Percentiles rank a stretch among this genome's conserved stretches.
Evolutionary conservation across 1,140 invertebrate genomes (phyloP).

Genomic region (Micrasema minimum): DNA sequence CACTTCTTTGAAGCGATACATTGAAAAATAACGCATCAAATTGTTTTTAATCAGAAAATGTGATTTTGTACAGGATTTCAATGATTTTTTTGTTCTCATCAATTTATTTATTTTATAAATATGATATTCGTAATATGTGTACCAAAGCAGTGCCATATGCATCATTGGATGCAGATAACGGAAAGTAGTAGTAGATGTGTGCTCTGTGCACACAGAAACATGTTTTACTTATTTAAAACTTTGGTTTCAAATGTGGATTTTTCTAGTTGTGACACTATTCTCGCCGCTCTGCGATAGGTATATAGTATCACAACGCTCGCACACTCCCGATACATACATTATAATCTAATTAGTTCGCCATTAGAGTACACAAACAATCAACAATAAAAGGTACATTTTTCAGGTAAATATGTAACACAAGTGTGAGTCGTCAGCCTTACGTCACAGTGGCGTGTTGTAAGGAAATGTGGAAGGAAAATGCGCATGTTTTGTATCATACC

Average conservation of each 20-base stretch:
- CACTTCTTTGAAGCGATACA: too few species aligned
- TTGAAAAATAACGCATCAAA: too few species aligned
- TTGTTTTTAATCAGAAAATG: too few species aligned
- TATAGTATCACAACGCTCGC: not conserved
- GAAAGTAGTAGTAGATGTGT: too few species aligned
- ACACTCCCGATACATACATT: slow-evolving; percentile 32
- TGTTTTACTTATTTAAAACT: not conserved
- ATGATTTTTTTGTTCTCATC: too few species aligned
- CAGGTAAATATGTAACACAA: slow-evolving; percentile 14
- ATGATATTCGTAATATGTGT: not conserved
- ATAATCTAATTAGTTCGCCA: slow-evolving; percentile 13
- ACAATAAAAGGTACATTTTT: slow-evolving; percentile 11
- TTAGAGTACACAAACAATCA: slow-evolving; percentile 14
- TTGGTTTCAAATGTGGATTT: not conserved
- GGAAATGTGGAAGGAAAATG: too few species aligned
- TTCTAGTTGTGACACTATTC: not conserved
- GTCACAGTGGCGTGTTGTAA: slow-evolving; percentile 1
- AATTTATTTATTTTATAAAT: not conserved
- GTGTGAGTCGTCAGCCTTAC: slow-evolving; percentile 2
- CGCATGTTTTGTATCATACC: too few species aligned
- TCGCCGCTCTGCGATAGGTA: not conserved
- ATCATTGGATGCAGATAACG: too few species aligned
- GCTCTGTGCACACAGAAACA: not conserved
- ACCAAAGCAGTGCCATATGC: not conserved
- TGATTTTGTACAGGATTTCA: too few species aligned